Evolutionary conservation across 1,140 invertebrate genomes (phyloP), one percentile per base, ranked within the genome.

Genomic region (Contarinia nasturtii): DNA sequence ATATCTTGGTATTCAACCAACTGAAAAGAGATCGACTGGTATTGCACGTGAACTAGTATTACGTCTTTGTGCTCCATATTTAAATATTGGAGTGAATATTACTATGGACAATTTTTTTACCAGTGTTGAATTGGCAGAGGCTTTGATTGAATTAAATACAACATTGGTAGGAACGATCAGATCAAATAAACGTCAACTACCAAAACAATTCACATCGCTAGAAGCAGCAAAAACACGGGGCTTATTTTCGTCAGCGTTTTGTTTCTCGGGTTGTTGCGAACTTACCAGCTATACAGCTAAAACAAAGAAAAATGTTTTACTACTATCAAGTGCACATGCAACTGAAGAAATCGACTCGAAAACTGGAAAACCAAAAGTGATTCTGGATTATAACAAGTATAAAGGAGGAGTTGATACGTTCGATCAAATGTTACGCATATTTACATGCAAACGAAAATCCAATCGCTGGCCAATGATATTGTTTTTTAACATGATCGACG

Each of bases 391-490:
- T 38, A 55, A 46, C 15, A 17, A 47, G 46, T 49, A 49, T 46
- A 53, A 53, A 44, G 52, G 49, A 49, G 52, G 50, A 5, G 50
- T 55, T 10, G 52, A 53, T 45, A 51, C 49, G 7, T 45, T 40
- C 27, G 53, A 54, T 42, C 47, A 51, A 51, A 22, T 50, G 34
- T 45, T 37, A 15, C 48, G 47, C 14, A 38, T 46, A 44, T 53
- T 40, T 33, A 51, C 47, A 12, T 42, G 42, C 45, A 43, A 52
- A 46, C 47, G 52, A 41, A 49, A 49, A 45, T 49, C 40, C 21
- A 52, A 54, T 27, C 45, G 51, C 1, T 54, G 51, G 51, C 51
- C 51, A 11, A 51, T 54, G 49, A 42, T 33, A 21, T 19, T 54
- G 37, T 51, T 54, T 44, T 48, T 47, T 43, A 27, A 27, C 27